These are phyloP conservation scores for Diploscapter pachys DNA, from an alignment of 1,140 invertebrate species.

Conservation along the genomic window DNA sequence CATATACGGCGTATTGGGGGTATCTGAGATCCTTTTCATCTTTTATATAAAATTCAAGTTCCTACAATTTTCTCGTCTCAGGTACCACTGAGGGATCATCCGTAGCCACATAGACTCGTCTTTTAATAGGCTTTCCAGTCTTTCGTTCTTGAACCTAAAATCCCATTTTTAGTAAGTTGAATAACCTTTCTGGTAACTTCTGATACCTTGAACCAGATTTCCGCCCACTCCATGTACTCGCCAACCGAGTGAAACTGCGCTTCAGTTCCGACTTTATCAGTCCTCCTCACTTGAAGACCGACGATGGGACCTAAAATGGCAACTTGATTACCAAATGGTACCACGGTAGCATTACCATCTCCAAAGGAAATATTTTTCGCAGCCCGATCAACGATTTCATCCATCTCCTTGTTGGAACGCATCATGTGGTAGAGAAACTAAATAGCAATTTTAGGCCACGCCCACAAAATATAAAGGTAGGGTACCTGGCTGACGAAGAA, in stretches of 20 bases:
- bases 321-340: too few species aligned
- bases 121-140: slow-evolving; percentile 29
- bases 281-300: slow-evolving; percentile 88
- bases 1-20: slow-evolving; percentile 48
- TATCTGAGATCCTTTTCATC: slow-evolving; percentile 37
- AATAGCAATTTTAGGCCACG: slow-evolving; percentile 4
- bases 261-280: slow-evolving; percentile 97
- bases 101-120: slow-evolving; percentile 65
- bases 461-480: slow-evolving; percentile 62
- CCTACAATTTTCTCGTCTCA: slow-evolving; percentile 63
- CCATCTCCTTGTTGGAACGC: slow-evolving; percentile 63
- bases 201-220: slow-evolving; percentile 67
- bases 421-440: slow-evolving; percentile 45
- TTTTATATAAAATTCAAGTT: slow-evolving; percentile 8
- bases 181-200: too few species aligned
- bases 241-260: slow-evolving; percentile 88
- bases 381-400: slow-evolving; percentile 72
- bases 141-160: slow-evolving; percentile 15
- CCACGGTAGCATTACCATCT: neutral
- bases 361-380: slow-evolving; percentile 68
- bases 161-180: too few species aligned
- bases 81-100: slow-evolving; percentile 64
- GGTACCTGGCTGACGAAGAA: slow-evolving; percentile 88
- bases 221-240: slow-evolving; percentile 91
- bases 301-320: slow-evolving; percentile 43